A percentile compares a stretch with the other conserved stretches of the same genome.
Evolutionary conservation across 2,113 vertebrate species (phyloP).

Genomic region (Campylomormyrus tamandua): DNA sequence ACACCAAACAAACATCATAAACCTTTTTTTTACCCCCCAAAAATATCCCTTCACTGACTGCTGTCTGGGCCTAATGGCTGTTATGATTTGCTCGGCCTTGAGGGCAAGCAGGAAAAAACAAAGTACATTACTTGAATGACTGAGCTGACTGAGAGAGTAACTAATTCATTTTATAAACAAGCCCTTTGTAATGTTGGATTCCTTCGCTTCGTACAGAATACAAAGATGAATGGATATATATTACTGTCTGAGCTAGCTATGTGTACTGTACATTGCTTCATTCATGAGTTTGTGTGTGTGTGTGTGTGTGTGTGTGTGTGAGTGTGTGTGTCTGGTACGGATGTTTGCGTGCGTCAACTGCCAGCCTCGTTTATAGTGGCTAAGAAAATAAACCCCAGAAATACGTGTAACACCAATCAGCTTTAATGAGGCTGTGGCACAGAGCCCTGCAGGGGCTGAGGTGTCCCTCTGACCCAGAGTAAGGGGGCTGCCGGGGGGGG

Average conservation of each 20-base stretch:
- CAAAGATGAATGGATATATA: neutral
- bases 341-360: neutral
- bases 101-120: constrained; percentile 7
- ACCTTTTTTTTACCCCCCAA: neutral
- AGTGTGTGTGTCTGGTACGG: neutral
- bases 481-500: neutral
- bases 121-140: neutral
- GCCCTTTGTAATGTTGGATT: neutral
- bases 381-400: neutral
- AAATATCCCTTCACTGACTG: neutral
- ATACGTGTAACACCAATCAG: neutral
- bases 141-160: neutral
- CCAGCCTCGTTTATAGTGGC: neutral
- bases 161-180: constrained; percentile 1
- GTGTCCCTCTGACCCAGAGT: neutral
- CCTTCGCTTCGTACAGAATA: neutral
- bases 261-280: neutral
- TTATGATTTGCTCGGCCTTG: constrained; percentile 9
- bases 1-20: neutral
- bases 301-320: neutral
- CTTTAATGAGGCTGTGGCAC: neutral
- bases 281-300: neutral
- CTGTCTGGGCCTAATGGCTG: neutral
- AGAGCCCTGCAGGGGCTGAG: neutral
- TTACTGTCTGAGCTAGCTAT: neutral